Evolutionary conservation across 2,888 invertebrate species (phyloP).

Genomic region (Lycocerus yunnanus): DNA sequence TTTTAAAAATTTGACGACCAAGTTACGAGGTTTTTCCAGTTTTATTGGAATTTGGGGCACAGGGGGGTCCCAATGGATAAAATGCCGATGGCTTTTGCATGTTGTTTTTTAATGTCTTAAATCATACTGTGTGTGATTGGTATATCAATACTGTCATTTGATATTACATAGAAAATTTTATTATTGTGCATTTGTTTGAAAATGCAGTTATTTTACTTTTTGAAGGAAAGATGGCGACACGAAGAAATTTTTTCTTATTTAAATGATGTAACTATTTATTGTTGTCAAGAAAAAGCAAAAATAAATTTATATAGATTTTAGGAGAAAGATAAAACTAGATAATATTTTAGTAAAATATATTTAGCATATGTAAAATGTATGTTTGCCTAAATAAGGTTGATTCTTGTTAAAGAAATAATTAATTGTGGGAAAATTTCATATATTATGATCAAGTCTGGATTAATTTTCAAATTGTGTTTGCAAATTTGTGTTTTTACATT

Average conservation of each 20-base stretch:
- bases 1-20: conserved; percentile 39
- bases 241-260: not conserved
- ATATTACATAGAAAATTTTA: conserved; percentile 40
- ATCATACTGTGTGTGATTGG: conserved; percentile 60
- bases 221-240: not conserved
- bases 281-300: not conserved
- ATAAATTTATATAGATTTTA: not conserved
- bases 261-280: not conserved
- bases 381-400: not conserved
- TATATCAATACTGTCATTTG: conserved; percentile 59
- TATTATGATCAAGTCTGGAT: not conserved
- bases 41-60: conserved; percentile 54
- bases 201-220: conserved; percentile 48
- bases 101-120: conserved; percentile 41
- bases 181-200: conserved; percentile 57
- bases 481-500: not conserved
- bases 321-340: not conserved
- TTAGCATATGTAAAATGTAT: conserved; percentile 1
- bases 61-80: conserved; percentile 22
- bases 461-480: not conserved
- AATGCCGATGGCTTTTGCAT: conserved; percentile 32
- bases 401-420: not conserved
- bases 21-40: conserved; percentile 53
- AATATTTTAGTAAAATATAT: conserved; percentile 5
- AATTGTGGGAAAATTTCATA: not conserved